Evolutionary conservation across 2,113 vertebrate species (phyloP).

Genomic region (Seriola aureovittata): DNA sequence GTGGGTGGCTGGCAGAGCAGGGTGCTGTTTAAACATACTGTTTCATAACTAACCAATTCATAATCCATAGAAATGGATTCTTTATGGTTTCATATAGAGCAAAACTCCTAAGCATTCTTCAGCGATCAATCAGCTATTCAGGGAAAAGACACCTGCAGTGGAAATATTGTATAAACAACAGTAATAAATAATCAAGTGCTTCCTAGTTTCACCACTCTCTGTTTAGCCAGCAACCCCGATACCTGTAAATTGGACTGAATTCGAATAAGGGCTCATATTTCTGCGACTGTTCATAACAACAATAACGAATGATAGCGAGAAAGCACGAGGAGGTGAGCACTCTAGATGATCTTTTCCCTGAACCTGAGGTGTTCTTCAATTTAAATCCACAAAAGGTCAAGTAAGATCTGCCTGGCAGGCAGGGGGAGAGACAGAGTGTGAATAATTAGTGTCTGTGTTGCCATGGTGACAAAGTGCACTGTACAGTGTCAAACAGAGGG

Average conservation of each 20-base stretch:
- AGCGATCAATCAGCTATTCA: neutral
- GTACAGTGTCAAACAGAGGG: conserved; percentile 62
- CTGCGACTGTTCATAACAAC: conserved; percentile 27
- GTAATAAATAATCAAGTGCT: conserved; percentile 64
- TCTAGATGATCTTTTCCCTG: conserved; percentile 55
- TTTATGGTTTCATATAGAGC: neutral
- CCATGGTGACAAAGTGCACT: conserved; percentile 83
- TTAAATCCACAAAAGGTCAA: conserved; percentile 85
- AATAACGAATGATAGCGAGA: conserved; percentile 36
- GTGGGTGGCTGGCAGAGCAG: neutral
- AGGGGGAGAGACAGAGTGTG: conserved; percentile 67
- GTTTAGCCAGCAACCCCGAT: neutral
- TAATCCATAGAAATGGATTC: conserved; percentile 9
- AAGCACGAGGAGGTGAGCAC: conserved; percentile 45
- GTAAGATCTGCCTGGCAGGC: conserved; percentile 79
- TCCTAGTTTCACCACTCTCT: conserved; percentile 55
- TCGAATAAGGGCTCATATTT: conserved; percentile 31
- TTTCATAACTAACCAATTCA: conserved; percentile 15
- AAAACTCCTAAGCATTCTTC: neutral
- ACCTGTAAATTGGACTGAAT: conserved; percentile 55
- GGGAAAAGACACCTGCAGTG: conserved; percentile 28
- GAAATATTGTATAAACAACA: conserved; percentile 43
- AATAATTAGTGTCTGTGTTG: conserved; percentile 85
- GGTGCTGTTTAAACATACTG: neutral
- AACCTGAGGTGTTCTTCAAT: conserved; percentile 77